Percentiles rank a stretch among this genome's conserved stretches.
These are phyloP conservation scores for Andrena marginata DNA, from an alignment of 2,888 invertebrate species.

Conservation along the genomic window DNA sequence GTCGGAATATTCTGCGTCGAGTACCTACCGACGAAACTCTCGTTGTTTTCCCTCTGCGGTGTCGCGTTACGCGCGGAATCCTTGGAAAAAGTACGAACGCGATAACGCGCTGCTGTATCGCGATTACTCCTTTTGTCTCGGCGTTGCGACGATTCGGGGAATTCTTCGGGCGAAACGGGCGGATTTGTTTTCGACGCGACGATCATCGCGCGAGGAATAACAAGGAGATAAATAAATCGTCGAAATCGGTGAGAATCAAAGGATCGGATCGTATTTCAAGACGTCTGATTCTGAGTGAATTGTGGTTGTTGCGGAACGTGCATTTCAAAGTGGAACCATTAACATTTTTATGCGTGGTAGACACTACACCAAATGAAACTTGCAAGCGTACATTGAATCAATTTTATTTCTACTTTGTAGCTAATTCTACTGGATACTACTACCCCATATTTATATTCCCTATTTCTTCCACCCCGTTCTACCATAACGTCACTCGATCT, in stretches of 20 bases:
- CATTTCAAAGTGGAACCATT: too few relatives aligned
- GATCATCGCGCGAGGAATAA: constrained; percentile 7
- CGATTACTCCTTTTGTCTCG: constrained; percentile 2
- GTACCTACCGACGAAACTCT: constrained; percentile 24
- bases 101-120: constrained; percentile 6
- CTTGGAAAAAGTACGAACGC: constrained; percentile 24
- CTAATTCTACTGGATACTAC: too few relatives aligned
- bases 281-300: background rate
- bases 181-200: background rate
- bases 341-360: too few relatives aligned
- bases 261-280: constrained; percentile 14
- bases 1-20: constrained; percentile 30
- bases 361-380: background rate
- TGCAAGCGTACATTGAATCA: background rate
- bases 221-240: background rate
- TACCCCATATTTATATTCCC: too few relatives aligned
- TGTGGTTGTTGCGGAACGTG: background rate
- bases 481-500: too few relatives aligned
- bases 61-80: constrained; percentile 46
- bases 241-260: constrained; percentile 2
- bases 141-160: background rate
- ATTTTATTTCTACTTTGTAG: too few relatives aligned
- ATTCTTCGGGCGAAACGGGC: background rate
- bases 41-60: constrained; percentile 43
- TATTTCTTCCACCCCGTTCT: too few relatives aligned